phyloP scores from a whole-genome alignment of 2,797 vertebrate genomes.

The Simalia tracyae region DNA sequence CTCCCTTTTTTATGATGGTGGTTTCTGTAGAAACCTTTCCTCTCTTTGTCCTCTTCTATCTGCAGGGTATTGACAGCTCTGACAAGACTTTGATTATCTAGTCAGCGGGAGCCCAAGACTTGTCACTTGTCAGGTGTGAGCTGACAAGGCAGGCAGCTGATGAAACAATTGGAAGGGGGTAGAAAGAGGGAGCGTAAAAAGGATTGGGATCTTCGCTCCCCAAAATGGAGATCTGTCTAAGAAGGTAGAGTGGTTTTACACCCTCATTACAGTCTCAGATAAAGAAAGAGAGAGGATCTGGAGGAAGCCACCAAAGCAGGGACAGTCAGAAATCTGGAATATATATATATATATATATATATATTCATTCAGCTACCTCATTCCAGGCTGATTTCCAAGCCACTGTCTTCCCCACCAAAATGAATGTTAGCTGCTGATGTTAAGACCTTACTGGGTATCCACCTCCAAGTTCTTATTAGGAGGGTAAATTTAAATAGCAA shows the following conservation, averaged over 20 bases:
- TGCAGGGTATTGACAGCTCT: constrained; percentile 95
- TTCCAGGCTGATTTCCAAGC: not conserved
- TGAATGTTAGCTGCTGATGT: not conserved
- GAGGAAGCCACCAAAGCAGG: constrained; percentile 3
- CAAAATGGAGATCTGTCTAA: constrained; percentile 69
- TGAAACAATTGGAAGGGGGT: constrained; percentile 85
- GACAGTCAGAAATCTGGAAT: constrained; percentile 12
- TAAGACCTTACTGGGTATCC: fast-evolving
- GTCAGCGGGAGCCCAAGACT: constrained; percentile 90
- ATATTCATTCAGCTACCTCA: not conserved
- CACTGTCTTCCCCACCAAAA: not conserved
- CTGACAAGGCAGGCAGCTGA: constrained; percentile 79
- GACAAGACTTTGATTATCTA: constrained; percentile 98
- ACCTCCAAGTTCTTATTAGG: fast-evolving
- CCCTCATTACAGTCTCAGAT: constrained; percentile 57
- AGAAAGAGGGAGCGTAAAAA: constrained; percentile 67
- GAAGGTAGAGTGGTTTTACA: constrained; percentile 67
- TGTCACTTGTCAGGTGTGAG: constrained; percentile 92
- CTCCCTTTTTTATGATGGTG: constrained; percentile 65
- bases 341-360: not conserved
- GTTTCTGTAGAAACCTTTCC: constrained; percentile 77
- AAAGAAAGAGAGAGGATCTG: constrained; percentile 31
- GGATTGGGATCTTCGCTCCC: constrained; percentile 79
- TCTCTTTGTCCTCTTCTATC: constrained; percentile 81
- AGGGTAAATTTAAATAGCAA: not conserved